phyloP scores from a whole-genome alignment of 2,113 vertebrate genomes.

The Azemiops feae region DNA sequence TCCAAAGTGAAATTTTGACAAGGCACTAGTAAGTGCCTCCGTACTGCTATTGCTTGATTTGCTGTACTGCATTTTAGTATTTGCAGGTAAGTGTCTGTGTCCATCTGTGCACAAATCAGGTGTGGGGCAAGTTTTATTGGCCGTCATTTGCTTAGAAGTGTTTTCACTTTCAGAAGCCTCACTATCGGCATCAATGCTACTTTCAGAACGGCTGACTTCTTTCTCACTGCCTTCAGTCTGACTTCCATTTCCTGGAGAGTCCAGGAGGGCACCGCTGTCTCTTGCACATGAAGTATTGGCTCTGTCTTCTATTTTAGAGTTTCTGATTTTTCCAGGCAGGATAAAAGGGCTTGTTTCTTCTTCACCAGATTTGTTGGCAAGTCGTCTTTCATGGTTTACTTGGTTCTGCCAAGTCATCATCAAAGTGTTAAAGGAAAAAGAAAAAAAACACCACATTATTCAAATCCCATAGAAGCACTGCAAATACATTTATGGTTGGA shows the following conservation, averaged over 20 bases:
- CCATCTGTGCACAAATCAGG: conserved; percentile 19
- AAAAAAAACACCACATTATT: neutral
- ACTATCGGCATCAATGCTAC: conserved; percentile 92
- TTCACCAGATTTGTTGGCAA: conserved; percentile 63
- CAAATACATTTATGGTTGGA: no score
- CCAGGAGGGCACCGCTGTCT: neutral
- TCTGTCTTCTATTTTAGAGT: conserved; percentile 36
- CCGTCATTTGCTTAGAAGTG: conserved; percentile 43
- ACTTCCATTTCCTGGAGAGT: conserved; percentile 68
- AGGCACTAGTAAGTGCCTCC: conserved; percentile 71
- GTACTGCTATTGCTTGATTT: neutral
- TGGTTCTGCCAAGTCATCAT: conserved; percentile 64
- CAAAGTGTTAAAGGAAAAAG: neutral
- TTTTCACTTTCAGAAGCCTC: conserved; percentile 91
- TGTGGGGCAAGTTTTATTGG: neutral
- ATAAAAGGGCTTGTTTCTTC: conserved; percentile 57
- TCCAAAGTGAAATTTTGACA: conserved; percentile 81
- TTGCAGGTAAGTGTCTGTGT: conserved; percentile 30
- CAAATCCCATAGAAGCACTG: neutral
- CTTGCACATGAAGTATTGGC: neutral
- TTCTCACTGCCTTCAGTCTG: conserved; percentile 87
- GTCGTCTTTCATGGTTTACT: conserved; percentile 70
- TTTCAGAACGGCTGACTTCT: conserved; percentile 81
- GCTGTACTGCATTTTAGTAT: neutral
- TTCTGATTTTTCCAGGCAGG: conserved; percentile 57